Evolutionary conservation across 64 coral and sea anemone species (phyloP).

Genomic region (Cladopsammia gracilis): DNA sequence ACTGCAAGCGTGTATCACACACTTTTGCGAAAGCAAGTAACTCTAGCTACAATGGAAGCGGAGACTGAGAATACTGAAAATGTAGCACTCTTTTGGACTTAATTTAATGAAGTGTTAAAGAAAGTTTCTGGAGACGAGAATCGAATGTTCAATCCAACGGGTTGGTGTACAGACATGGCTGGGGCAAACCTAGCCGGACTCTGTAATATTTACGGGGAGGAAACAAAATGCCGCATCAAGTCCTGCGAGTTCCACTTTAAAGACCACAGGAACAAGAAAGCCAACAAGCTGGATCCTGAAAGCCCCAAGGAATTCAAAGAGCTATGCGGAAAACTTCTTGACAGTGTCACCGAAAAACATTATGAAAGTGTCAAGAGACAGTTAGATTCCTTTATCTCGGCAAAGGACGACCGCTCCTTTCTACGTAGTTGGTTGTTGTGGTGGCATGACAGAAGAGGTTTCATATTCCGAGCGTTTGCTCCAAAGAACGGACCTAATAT

Average conservation of each 20-base stretch:
- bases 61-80: not conserved
- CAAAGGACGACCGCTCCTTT: no score
- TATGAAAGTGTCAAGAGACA: not conserved
- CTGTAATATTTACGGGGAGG: slow-evolving; percentile 24
- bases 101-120: slow-evolving; percentile 44
- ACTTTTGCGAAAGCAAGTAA: not conserved
- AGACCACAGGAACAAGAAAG: slow-evolving; percentile 13
- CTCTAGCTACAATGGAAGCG: slow-evolving; percentile 8
- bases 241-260: slow-evolving; percentile 43
- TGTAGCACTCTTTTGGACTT: slow-evolving; percentile 30
- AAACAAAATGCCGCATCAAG: not conserved
- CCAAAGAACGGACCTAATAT: no score
- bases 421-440: no score
- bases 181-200: slow-evolving; percentile 34
- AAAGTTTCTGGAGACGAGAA: slow-evolving; percentile 7
- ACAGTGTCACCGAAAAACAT: not conserved
- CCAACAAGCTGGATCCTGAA: not conserved
- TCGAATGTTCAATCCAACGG: not conserved
- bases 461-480: no score
- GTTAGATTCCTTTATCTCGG: not conserved
- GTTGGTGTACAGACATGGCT: no score
- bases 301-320: not conserved
- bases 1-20: slow-evolving; percentile 32
- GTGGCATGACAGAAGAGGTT: no score
- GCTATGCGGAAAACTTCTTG: not conserved